phyloP scores from a whole-genome alignment of 1,140 invertebrate genomes.

The Platyscapa corneri region DNA sequence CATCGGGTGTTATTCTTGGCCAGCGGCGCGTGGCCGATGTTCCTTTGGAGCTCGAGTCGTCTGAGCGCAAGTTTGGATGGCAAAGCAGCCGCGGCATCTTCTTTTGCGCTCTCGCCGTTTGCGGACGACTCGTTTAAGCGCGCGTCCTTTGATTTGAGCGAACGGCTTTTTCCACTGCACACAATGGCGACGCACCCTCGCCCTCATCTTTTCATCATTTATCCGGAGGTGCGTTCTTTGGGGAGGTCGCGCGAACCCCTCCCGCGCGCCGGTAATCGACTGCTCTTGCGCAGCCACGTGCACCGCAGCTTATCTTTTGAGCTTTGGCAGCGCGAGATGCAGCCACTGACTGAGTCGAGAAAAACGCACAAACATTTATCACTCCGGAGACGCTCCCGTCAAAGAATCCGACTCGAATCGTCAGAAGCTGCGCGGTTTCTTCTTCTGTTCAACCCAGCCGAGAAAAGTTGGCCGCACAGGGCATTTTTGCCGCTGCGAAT shows the following conservation, averaged over 20 bases:
- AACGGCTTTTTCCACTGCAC: too few species aligned
- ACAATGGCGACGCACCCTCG: too few species aligned
- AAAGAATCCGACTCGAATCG: not conserved
- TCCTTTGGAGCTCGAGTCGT: too few species aligned
- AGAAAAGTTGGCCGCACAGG: slow-evolving; percentile 21
- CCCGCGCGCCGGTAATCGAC: too few species aligned
- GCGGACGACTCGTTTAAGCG: not conserved
- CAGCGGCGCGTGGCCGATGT: too few species aligned
- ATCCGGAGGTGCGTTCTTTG: too few species aligned
- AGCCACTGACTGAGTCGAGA: too few species aligned
- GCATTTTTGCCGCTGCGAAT: slow-evolving; percentile 17
- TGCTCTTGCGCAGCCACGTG: not conserved
- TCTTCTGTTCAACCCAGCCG: not conserved
- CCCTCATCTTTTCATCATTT: too few species aligned
- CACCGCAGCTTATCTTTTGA: not conserved
- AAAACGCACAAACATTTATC: not conserved
- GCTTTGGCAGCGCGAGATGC: not conserved
- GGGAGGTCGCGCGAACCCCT: too few species aligned
- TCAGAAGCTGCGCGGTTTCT: not conserved
- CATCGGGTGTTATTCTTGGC: too few species aligned
- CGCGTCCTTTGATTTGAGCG: not conserved
- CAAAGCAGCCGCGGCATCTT: not conserved
- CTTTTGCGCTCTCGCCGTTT: not conserved
- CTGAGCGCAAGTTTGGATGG: too few species aligned
- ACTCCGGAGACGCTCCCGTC: not conserved